Percentiles rank a stretch among this genome's conserved stretches.
Evolutionary conservation across 2,113 vertebrate genomes (phyloP).

Genomic region (Progne subis): DNA sequence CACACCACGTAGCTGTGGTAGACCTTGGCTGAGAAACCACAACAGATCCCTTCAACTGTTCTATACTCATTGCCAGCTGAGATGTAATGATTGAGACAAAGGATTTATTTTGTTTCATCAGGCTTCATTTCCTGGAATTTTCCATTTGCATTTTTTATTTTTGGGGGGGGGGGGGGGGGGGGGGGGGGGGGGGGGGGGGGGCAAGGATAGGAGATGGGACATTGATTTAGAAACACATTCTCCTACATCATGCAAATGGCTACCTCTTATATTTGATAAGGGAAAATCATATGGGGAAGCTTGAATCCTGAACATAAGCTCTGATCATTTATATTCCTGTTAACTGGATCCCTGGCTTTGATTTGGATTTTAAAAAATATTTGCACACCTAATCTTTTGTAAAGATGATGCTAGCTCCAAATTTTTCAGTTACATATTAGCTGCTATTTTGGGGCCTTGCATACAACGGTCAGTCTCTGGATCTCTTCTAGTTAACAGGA

Average conservation of each 20-base stretch:
- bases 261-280: neutral
- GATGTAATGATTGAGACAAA: neutral
- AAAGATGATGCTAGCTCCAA: neutral
- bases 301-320: neutral
- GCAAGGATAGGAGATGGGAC: accelerated
- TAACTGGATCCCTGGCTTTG: neutral
- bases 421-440: neutral
- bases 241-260: neutral
- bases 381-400: neutral
- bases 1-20: neutral
- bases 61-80: neutral
- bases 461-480: neutral
- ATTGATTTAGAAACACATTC: neutral
- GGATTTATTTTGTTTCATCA: neutral
- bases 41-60: neutral
- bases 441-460: neutral
- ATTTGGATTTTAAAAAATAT: neutral
- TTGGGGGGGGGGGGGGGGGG: accelerated
- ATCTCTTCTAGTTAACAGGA: neutral
- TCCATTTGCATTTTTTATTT: neutral
- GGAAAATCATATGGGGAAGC: neutral
- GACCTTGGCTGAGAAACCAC: neutral
- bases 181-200: too few relatives aligned
- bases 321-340: neutral
- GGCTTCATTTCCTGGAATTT: neutral